Evolutionary conservation across 2,888 invertebrate species (phyloP).

Genomic region (Machimus atricapillus): DNA sequence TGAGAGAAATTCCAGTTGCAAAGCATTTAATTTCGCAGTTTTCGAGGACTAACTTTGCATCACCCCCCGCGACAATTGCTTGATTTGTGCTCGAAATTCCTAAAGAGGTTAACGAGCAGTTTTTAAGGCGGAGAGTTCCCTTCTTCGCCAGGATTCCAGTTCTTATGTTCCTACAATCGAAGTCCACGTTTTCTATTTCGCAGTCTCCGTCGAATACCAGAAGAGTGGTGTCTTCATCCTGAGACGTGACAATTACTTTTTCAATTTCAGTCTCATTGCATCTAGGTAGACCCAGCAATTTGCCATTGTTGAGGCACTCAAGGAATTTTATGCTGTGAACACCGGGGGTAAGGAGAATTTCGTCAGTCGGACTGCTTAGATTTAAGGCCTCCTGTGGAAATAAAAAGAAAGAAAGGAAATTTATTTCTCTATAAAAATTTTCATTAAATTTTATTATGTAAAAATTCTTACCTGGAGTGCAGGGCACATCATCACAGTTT

Average conservation of each 20-base stretch:
- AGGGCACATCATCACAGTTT: slow-evolving; percentile 62
- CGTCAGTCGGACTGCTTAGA: slow-evolving; percentile 61
- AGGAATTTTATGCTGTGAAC: slow-evolving; percentile 64
- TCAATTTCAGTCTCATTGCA: slow-evolving; percentile 49
- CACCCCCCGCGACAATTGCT: slow-evolving; percentile 65
- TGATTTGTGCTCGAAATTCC: slow-evolving; percentile 65
- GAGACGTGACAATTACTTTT: slow-evolving; percentile 59
- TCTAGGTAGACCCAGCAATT: slow-evolving; percentile 55
- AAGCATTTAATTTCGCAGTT: slow-evolving; percentile 65
- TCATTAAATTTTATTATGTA: background rate
- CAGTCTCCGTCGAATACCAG: slow-evolving; percentile 66
- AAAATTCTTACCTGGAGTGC: slow-evolving; percentile 53
- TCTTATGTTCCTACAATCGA: slow-evolving; percentile 65
- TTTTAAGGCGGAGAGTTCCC: slow-evolving; percentile 63
- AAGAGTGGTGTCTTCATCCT: slow-evolving; percentile 65
- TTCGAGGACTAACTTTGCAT: slow-evolving; percentile 59
- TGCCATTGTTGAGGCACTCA: slow-evolving; percentile 65
- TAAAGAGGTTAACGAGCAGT: slow-evolving; percentile 65
- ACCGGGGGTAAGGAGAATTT: slow-evolving; percentile 64
- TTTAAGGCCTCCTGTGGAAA: slow-evolving; percentile 57
- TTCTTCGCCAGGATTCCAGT: slow-evolving; percentile 64
- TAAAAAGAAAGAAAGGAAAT: too few species aligned
- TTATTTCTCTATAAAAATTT: too few species aligned
- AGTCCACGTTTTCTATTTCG: slow-evolving; percentile 65
- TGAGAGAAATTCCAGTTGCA: slow-evolving; percentile 64